Conservation (phyloP, 2,113 vertebrate species). For the Porphyrio hochstetteri region DNA sequence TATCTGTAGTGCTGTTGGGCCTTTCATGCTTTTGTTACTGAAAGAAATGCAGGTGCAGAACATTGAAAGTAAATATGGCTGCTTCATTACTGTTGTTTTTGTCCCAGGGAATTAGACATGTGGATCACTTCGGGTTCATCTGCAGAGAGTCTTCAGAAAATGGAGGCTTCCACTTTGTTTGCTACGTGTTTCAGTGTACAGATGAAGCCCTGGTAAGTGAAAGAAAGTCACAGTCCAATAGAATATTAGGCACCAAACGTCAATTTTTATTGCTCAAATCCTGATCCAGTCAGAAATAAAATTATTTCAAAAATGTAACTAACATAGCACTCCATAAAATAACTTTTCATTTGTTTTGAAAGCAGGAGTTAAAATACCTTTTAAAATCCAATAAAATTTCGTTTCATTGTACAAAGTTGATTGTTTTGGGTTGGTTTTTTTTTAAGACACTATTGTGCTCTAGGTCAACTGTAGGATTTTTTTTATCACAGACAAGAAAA, state of each 20-base stretch:
- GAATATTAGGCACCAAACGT: background rate
- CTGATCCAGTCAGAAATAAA: background rate
- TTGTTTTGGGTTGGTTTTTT: background rate
- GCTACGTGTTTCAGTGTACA: constrained; percentile 95
- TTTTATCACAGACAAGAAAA: background rate
- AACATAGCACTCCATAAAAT: background rate
- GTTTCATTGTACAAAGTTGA: background rate
- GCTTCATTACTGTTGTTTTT: background rate
- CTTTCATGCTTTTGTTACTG: background rate
- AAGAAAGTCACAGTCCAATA: background rate
- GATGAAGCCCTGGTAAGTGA: constrained; percentile 92
- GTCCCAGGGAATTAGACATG: constrained; percentile 90
- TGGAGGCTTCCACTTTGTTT: constrained; percentile 92
- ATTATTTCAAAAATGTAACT: background rate
- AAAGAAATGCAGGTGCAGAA: background rate
- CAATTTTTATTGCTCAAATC: background rate
- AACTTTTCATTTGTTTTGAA: background rate
- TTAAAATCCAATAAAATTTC: background rate
- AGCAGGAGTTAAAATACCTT: background rate
- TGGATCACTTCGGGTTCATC: constrained; percentile 99
- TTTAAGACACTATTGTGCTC: background rate
- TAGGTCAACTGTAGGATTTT: background rate
- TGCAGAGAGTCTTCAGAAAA: constrained; percentile 90
- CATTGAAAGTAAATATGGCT: background rate
- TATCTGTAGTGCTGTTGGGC: background rate